Base-by-base conservation (phyloP, 2,797 vertebrate genomes). In the Sebastolobus alascanus region DNA sequence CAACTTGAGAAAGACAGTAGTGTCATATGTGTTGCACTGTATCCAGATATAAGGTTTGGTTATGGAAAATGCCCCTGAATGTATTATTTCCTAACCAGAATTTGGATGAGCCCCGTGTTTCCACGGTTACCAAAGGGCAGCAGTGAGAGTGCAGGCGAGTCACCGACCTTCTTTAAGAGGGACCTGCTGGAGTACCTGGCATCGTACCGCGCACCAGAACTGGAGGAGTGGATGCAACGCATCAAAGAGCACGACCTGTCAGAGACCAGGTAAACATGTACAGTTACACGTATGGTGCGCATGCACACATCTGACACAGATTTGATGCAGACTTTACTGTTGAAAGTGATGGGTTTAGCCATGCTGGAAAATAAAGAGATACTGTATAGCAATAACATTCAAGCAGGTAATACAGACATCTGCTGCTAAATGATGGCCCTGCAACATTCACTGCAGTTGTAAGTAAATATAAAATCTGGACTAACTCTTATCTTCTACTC, bases 31-130 rank as follows among this genome's bases (percentile, higher is more conserved):
- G 4, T 74, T 55, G 37, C 11, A 50, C 4, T 2, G 16, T 22
- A 56, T 13, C 14, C 4, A 8, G n/a, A 55, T 27, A 3, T 29
- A 1, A 54, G 3, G 8, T 55, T 82, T 43, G 6, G 16, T 55
- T 71, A 6, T 68, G 7, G 64, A 79, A 56, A 22, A 56, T 31
- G 6, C 8, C 0, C 0, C 10, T 0, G 8, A 63, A 54, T 65
- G 9, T 35, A 22, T 79, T 29, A 6, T 78, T 25, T 38, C 38
- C 60, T 55, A 88, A 83, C 18, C 82, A 99, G 98, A 87, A 96
- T 99, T 81, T 99, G 99, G 99, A 84, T 99, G 95, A 99, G 98
- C 84, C 97, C 98, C 61, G 85, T 99, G 79, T 99, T 97, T 94
- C 97, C 97, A 87, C 95, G 87, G 84, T 91, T 99, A 77, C 94